These are phyloP conservation scores for Lasioglossum oenotherae DNA, from an alignment of 2,888 invertebrate genomes.

Conservation along the genomic window DNA sequence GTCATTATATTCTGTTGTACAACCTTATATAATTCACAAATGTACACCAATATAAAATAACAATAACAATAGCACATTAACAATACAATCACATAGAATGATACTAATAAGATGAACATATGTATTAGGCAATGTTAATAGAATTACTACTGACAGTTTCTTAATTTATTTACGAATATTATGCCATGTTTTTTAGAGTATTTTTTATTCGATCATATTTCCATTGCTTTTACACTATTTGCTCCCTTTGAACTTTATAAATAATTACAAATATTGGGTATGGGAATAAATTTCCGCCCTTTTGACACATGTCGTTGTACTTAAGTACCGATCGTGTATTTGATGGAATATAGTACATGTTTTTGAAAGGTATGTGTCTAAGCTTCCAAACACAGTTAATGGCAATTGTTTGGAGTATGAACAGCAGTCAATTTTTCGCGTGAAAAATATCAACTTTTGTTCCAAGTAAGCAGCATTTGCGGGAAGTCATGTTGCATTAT, in stretches of 20 bases:
- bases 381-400: no score
- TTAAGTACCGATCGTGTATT: no score
- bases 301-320: no score
- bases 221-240: neutral
- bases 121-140: neutral
- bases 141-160: neutral
- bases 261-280: no score
- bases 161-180: constrained; percentile 1
- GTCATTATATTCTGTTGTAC: neutral
- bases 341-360: no score
- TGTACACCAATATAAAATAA: neutral
- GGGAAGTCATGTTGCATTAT: no score
- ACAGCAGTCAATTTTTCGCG: no score
- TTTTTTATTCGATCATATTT: neutral
- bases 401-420: no score
- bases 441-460: no score
- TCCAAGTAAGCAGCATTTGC: no score
- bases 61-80: neutral
- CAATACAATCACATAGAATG: neutral
- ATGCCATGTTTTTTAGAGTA: neutral
- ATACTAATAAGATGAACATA: neutral
- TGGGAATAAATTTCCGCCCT: no score
- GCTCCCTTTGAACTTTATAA: neutral
- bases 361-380: no score
- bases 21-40: neutral